These are phyloP conservation scores for Reinhardtius hippoglossoides DNA, from an alignment of 2,113 vertebrate genomes.

Conservation along the genomic window DNA sequence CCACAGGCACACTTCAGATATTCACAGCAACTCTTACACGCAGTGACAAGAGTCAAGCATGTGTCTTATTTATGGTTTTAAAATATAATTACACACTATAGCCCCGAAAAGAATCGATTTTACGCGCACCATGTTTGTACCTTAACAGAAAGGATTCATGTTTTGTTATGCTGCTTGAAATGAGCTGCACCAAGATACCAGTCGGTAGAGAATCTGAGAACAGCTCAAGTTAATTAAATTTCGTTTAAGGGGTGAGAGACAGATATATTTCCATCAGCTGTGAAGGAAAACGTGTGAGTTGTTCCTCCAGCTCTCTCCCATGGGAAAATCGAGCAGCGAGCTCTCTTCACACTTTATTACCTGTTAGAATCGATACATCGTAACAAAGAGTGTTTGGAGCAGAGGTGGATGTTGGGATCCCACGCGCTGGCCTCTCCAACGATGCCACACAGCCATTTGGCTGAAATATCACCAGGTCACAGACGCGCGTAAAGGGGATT, in stretches of 20 bases:
- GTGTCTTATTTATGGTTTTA: no score
- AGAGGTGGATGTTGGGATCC: slow-evolving; percentile 12
- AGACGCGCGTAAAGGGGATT: neutral
- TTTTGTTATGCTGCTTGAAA: no score
- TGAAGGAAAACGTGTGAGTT: neutral
- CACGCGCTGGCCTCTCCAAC: slow-evolving; percentile 5
- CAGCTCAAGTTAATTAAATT: neutral
- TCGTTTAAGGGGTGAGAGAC: neutral
- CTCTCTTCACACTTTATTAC: slow-evolving; percentile 21
- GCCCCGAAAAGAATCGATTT: no score
- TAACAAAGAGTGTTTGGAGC: slow-evolving; percentile 1
- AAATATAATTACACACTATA: no score
- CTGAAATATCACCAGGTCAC: neutral
- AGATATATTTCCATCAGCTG: neutral
- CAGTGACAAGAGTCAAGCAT: neutral
- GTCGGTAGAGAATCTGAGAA: neutral
- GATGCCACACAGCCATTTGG: slow-evolving; percentile 17
- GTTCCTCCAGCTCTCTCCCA: neutral
- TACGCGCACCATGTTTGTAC: no score
- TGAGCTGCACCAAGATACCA: no score
- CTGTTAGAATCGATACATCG: slow-evolving; percentile 30
- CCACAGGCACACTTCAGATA: slow-evolving; percentile 5
- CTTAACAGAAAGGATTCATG: no score
- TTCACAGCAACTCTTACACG: neutral
- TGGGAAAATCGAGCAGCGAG: slow-evolving; percentile 6